Percentiles rank a stretch among this genome's conserved stretches.
phyloP scores from a whole-genome alignment of 2,113 vertebrate genomes.

The Dendrocopos noguchii region DNA sequence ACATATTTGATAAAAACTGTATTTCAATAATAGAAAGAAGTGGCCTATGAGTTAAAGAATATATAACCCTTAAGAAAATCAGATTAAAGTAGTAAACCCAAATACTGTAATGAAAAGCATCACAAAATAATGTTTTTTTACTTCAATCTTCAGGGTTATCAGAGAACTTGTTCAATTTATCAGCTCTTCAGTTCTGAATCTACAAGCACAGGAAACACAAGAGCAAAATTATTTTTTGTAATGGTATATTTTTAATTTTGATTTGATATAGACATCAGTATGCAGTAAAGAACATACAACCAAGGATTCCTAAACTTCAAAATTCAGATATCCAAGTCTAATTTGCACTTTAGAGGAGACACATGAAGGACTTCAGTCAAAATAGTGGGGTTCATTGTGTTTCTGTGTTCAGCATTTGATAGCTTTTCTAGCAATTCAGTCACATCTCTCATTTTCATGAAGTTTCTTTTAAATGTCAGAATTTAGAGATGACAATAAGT shows the following conservation, averaged over 20 bases:
- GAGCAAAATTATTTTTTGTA: constrained; percentile 21
- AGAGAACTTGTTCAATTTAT: constrained; percentile 44
- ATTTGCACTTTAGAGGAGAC: constrained; percentile 79
- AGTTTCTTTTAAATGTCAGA: constrained; percentile 80
- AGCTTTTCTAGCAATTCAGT: constrained; percentile 70
- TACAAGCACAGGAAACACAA: constrained; percentile 29
- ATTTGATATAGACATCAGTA: constrained; percentile 53
- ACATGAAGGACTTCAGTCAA: constrained; percentile 75
- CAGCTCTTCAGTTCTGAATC: background rate
- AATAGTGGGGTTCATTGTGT: constrained; percentile 65
- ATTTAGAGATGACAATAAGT: constrained; percentile 75
- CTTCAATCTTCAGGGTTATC: constrained; percentile 29
- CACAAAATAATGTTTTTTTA: constrained; percentile 9
- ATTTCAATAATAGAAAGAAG: constrained; percentile 29
- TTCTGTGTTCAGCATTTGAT: constrained; percentile 73
- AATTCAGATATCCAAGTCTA: constrained; percentile 70
- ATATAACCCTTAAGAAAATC: constrained; percentile 38
- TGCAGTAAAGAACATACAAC: constrained; percentile 44
- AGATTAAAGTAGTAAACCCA: constrained; percentile 53
- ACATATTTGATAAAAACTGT: constrained; percentile 23
- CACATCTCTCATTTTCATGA: constrained; percentile 79
- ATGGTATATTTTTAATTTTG: constrained; percentile 59
- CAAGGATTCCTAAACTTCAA: constrained; percentile 71
- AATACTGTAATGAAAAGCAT: constrained; percentile 45
- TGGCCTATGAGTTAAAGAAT: background rate